A percentile compares a stretch with the other conserved stretches of the same genome.
These are phyloP conservation scores for Muricea muricata DNA, from an alignment of 92 coral and sea anemone species.

Conservation along the genomic window DNA sequence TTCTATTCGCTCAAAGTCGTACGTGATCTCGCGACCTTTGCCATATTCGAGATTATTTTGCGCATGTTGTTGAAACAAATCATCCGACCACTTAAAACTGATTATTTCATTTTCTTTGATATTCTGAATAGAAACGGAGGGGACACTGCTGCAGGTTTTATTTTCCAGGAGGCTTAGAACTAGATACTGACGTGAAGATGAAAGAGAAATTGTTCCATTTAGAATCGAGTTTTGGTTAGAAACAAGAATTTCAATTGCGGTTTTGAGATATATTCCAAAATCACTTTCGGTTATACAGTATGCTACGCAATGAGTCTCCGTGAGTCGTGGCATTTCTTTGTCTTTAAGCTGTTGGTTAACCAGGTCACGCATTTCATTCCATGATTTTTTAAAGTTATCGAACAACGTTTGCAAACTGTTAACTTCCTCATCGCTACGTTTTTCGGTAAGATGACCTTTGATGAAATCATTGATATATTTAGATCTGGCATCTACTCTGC, in stretches of 20 bases:
- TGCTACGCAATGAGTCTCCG: slow-evolving; percentile 73
- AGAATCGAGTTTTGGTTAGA: slow-evolving; percentile 78
- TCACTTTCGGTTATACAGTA: slow-evolving; percentile 80
- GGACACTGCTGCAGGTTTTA: no score
- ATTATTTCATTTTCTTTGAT: slow-evolving; percentile 85
- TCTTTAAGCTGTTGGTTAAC: slow-evolving; percentile 50
- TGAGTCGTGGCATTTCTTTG: slow-evolving; percentile 67
- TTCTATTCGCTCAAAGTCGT: slow-evolving; percentile 81
- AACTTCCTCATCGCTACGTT: slow-evolving; percentile 37
- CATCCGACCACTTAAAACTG: slow-evolving; percentile 84
- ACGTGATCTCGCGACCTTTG: slow-evolving; percentile 74
- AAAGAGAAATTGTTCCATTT: slow-evolving; percentile 68
- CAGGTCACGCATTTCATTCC: slow-evolving; percentile 74
- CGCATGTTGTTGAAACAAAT: slow-evolving; percentile 75
- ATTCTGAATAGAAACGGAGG: slow-evolving; percentile 80
- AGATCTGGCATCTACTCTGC: slow-evolving; percentile 69
- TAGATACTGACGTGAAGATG: slow-evolving; percentile 72
- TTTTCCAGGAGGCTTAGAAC: slow-evolving; percentile 72
- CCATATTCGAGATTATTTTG: slow-evolving; percentile 87
- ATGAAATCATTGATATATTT: slow-evolving; percentile 76
- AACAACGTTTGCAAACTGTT: slow-evolving; percentile 58
- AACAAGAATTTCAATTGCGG: slow-evolving; percentile 69
- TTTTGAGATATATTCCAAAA: slow-evolving; percentile 68
- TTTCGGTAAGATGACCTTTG: slow-evolving; percentile 33
- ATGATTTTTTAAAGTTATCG: slow-evolving; percentile 72